Evolutionary conservation across 2,113 vertebrate species (phyloP), one percentile per base, ranked within the genome.

Genomic region (Jacana jacana): DNA sequence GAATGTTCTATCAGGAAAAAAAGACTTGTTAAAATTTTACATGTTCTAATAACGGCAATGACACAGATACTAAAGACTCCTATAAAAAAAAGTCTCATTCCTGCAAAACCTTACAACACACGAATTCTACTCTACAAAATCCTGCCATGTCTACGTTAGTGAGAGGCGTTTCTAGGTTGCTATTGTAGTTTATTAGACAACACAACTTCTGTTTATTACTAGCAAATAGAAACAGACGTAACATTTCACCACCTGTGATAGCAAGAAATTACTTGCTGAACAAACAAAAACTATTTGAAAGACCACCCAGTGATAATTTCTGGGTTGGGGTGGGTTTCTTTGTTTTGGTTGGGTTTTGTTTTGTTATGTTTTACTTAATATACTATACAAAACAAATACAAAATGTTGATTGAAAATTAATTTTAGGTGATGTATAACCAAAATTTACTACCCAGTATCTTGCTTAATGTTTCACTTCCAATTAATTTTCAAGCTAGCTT

Each of bases 11-110:
- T 82, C 70, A 60, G 70, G 70, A 55, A 80, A 72, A 94, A 97
- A 84, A 20, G 40, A 51, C 40, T 86, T 78, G n/a, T 80, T 95
- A 92, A 91, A 69, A 64, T 95, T 95, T 92, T 85, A 71, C 69
- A 9, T 89, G 57, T 86, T 81, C 77, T 93, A 91, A 93, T 95
- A 97, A 73, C 37, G 91, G 70, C 57, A 84, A 35, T 95, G 87
- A 81, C 73, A 61, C 39, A 80, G 68, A 54, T 49, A 89, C n/a
- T 93, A 91, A 89, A 93, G 81, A 81, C 33, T 87, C 17, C 12
- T 78, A 37, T 91, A 89, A 93, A 95, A 95, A 86, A 48, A 90
- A 82, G 10, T 7, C 23, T 88, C 5, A 8, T 91, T 95, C 83
- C 63, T 57, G 24, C 72, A 85, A 91, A 96, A 88, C n/a, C 86